Base-by-base conservation (phyloP, 2,797 vertebrate genomes). In the Caiman crocodilus region DNA sequence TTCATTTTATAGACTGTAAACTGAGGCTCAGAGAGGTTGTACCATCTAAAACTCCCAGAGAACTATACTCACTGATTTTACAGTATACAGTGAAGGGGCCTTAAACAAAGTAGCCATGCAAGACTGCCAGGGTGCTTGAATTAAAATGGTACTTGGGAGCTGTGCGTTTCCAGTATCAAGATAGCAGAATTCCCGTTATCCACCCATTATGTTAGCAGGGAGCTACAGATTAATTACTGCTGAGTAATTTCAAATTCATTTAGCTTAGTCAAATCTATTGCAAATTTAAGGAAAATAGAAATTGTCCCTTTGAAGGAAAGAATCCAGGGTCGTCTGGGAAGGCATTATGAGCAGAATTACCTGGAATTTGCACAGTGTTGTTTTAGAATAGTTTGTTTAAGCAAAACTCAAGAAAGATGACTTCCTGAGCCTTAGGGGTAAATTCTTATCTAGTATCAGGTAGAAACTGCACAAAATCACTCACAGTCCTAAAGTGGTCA, bases 211-310 rank as follows among this genome's bases (percentile, higher is more conserved):
- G 1, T 28, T 25, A 14, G 4, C 67, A 59, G 63, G 30, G 32
- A n/a, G 9, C 32, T 30, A 58, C 61, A 3, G 50, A 35, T 35
- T 50, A 23, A 18, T n/a, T 50, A 55, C 73, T 55, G 26, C 50
- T n/a, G 14, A 3, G 32, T 69, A 61, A 50, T 65, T 74, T 26
- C 59, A 32, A 23, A 12, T 23, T n/a, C 35, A 26, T 35, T 5
- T 4, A 28, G 61, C 57, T 2, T 18, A 50, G 42, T 21, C n/a
- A 69, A 58, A 69, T 21, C 58, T 2, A 14, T 26, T 61, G 42
- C 18, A 65, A 74, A 21, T 1, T 10, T 21, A 25, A n/a, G 58
- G 1, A 0, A 1, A 0, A 32, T 6, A 28, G 69, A 50, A 58
- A 3, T 14, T 13, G 21, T 30, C 57, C 30, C 55, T 23, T 58